Evolutionary conservation across 1,140 invertebrate genomes (phyloP), one percentile per base, ranked within the genome.

Genomic region (Chlorops oryzae): DNA sequence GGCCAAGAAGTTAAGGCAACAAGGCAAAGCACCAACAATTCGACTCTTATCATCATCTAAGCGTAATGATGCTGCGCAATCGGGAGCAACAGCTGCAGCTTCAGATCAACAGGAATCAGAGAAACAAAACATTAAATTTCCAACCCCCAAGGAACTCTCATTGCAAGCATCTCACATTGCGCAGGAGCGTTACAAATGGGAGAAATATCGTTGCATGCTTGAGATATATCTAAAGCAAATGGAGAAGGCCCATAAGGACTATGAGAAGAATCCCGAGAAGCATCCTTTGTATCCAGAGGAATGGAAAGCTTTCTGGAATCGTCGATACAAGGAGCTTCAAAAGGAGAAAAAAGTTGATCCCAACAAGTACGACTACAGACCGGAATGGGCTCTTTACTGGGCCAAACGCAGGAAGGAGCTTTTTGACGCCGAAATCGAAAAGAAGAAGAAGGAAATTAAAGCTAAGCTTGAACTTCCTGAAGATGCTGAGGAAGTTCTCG

Each of bases 291-390:
- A 92, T 62, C 84, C 86, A 0, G 85, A 87, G 17, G 88, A 92
- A 59, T 92, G 88, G 88, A 90, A 90, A 61, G 84, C 83, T 61
- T 90, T 89, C 62, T 89, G 86, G 86, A 87, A 87, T 59, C 73
- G 78, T 5, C 78, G 86, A 0, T 90, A 89, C 62, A 89, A 89
- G 64, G 86, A 90, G 65, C 73, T 90, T 37, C 83, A 87, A 65
- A 72, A 77, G 7, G 77, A 79, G 74, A 83, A 85, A 67, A 85
- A 84, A 32, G 83, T 83, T 62, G 86, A 90, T 70, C 81, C 86
- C 0, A 78, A 80, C 28, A 84, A 82, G 37, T 81, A 90, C 63
- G 87, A 92, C 60, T 90, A 87, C 59, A 90, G 89, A 59, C 86
- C 87, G 1, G 88, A 91, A 58, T 92, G 88, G 88, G 89, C 90